Conservation (phyloP, 2,888 invertebrate genomes). For the Luperina testacea region DNA sequence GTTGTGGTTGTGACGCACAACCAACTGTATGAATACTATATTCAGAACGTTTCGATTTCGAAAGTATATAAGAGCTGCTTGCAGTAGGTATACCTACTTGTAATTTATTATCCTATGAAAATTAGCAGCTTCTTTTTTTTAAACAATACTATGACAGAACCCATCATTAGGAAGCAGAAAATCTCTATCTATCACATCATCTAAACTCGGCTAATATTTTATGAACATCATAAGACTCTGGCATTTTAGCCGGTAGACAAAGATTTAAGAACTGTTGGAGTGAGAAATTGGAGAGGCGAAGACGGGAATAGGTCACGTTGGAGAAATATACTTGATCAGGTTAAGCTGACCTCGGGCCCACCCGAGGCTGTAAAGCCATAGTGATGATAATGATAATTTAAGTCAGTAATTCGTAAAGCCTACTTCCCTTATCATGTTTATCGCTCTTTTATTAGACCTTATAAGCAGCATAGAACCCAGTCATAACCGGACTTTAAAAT, state of each 20-base stretch:
- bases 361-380: background rate
- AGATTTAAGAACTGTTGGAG: background rate
- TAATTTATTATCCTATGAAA: background rate
- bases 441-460: background rate
- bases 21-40: background rate
- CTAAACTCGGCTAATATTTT: background rate
- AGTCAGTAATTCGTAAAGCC: background rate
- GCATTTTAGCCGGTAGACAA: background rate
- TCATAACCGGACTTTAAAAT: background rate
- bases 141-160: background rate
- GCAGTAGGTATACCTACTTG: background rate
- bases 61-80: background rate
- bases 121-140: no score
- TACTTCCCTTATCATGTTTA: background rate
- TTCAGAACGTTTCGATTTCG: background rate
- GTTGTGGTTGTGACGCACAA: conserved; percentile 4
- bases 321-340: background rate
- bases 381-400: background rate
- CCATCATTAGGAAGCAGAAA: background rate
- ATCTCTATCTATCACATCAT: background rate
- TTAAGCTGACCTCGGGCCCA: background rate
- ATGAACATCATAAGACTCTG: background rate
- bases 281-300: background rate
- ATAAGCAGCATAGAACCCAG: background rate
- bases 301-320: background rate